Evolutionary conservation across 2,113 vertebrate species (phyloP).

Genomic region (Saimiri boliviensis): DNA sequence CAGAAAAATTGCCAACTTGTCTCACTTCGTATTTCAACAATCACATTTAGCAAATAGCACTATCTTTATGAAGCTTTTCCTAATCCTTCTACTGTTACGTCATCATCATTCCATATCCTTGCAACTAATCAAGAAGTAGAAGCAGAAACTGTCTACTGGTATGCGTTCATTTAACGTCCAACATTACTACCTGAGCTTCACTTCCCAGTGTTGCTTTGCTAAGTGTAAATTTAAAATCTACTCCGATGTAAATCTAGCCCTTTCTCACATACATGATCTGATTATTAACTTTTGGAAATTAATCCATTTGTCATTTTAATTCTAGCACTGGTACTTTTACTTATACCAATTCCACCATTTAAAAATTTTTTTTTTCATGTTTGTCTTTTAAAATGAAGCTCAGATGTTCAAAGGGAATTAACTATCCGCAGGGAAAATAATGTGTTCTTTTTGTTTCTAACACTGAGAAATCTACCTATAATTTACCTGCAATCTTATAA

Average conservation of each 20-base stretch:
- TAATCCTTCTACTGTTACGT: neutral
- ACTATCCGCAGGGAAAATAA: neutral
- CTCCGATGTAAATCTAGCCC: neutral
- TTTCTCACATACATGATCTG: neutral
- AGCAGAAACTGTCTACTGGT: neutral
- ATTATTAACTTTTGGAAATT: neutral
- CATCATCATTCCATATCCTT: neutral
- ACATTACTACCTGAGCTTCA: neutral
- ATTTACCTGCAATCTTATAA: neutral
- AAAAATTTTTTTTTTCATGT: neutral
- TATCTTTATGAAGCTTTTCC: neutral
- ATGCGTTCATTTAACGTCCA: neutral
- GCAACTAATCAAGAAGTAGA: neutral
- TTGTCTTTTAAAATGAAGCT: slow-evolving; percentile 37
- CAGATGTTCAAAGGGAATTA: neutral
- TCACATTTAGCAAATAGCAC: neutral
- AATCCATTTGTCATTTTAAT: neutral
- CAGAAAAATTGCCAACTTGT: neutral
- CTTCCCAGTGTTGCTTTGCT: neutral
- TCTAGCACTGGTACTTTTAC: neutral
- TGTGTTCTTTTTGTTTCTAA: neutral
- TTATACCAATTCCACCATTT: neutral
- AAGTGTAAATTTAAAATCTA: slow-evolving; percentile 21
- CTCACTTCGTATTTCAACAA: neutral
- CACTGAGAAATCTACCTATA: neutral